Conservation (phyloP, 2,797 vertebrate genomes). For the Adrianichthys oophorus region DNA sequence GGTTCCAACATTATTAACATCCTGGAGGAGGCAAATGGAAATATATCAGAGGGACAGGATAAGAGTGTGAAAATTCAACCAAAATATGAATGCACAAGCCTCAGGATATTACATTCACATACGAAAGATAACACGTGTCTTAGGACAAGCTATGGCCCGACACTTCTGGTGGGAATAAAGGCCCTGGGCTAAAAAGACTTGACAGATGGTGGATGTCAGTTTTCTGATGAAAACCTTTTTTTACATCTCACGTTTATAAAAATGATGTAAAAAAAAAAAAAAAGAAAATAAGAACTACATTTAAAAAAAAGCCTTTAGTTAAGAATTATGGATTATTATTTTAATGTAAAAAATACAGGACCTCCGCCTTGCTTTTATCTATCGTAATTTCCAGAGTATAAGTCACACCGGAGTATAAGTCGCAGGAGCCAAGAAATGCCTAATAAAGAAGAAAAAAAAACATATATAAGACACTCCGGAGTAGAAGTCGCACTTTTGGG, state of each 20-base stretch:
- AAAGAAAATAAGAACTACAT: not conserved
- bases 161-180: conserved; percentile 10
- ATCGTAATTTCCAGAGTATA: no score
- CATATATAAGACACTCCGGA: no score
- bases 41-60: conserved; percentile 37
- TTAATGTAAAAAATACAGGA: no score
- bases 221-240: conserved; percentile 4
- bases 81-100: conserved; percentile 33
- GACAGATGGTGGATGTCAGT: conserved; percentile 41
- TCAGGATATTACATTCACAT: conserved; percentile 31
- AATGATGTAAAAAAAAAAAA: not conserved
- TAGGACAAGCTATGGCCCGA: conserved; percentile 34
- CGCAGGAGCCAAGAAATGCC: no score
- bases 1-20: conserved; percentile 33
- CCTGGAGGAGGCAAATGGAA: conserved; percentile 26
- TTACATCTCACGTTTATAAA: conserved; percentile 12
- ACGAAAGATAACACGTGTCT: conserved; percentile 38
- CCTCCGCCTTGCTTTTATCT: no score
- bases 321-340: no score
- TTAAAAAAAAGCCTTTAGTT: no score
- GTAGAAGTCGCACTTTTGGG: no score
- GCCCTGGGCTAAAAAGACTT: conserved; percentile 28
- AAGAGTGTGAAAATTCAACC: conserved; percentile 26
- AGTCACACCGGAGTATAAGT: no score
- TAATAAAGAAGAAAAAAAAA: no score